These are phyloP conservation scores for Diarsia mendica DNA, from an alignment of 2,888 invertebrate species.

Conservation along the genomic window DNA sequence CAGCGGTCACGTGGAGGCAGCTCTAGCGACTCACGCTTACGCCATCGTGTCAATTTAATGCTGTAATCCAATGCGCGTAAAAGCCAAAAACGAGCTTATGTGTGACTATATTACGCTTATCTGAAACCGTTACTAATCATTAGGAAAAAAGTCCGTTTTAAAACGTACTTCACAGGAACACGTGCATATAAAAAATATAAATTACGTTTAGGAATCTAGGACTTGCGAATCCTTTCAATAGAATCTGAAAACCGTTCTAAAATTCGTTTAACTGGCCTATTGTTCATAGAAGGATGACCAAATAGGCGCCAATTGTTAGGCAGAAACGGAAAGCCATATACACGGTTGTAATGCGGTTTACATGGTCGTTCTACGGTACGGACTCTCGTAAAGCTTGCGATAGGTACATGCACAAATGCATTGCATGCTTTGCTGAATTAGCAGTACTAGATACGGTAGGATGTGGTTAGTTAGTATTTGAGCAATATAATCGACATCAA, in stretches of 20 bases:
- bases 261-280: neutral
- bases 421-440: conserved; percentile 20
- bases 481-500: neutral
- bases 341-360: conserved; percentile 6
- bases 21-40: too few species aligned
- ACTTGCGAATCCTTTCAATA: neutral
- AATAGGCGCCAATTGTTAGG: conserved; percentile 10
- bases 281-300: conserved; percentile 2
- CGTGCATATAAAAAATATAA: neutral
- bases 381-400: conserved; percentile 42
- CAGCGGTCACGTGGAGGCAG: too few species aligned
- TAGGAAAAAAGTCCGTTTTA: too few species aligned
- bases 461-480: neutral
- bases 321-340: neutral
- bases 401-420: conserved; percentile 46
- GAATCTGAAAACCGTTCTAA: neutral
- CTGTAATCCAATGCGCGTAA: too few species aligned
- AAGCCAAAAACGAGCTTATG: too few species aligned
- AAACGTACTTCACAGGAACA: neutral
- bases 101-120: too few species aligned
- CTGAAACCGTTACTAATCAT: too few species aligned
- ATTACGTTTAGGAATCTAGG: neutral
- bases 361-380: conserved; percentile 10
- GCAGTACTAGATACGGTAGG: conserved; percentile 28
- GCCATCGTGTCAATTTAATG: too few species aligned